A percentile compares a stretch with the other conserved stretches of the same genome.
Evolutionary conservation across 2,888 invertebrate species (phyloP).

Genomic region (Strigamia maritima): DNA sequence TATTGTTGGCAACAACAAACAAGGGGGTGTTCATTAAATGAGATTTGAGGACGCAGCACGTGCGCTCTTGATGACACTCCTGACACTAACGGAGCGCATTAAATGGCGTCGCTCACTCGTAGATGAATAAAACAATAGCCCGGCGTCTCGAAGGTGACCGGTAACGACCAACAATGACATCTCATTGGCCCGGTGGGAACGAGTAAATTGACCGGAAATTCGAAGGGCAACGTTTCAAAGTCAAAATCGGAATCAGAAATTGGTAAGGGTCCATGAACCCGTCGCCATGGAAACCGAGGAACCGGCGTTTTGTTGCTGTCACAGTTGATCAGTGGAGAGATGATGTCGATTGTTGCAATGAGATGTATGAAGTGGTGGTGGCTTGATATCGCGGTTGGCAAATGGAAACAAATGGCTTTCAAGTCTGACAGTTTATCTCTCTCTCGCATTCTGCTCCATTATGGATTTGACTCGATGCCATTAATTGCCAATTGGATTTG

Average conservation of each 20-base stretch:
- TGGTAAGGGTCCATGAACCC: conserved; percentile 19
- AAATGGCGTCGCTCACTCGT: conserved; percentile 26
- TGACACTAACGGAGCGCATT: conserved; percentile 30
- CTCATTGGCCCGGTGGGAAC: not conserved
- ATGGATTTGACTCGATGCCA: not conserved
- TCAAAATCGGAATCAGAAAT: conserved; percentile 20
- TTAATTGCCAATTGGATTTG: not conserved
- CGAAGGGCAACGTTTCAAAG: conserved; percentile 2
- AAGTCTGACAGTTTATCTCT: not conserved
- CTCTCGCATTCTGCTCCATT: not conserved
- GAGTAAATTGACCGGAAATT: conserved; percentile 26
- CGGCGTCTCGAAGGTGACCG: conserved; percentile 12
- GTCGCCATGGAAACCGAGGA: conserved; percentile 14
- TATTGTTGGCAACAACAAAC: not conserved
- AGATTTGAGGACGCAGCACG: conserved; percentile 20
- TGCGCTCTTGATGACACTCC: conserved; percentile 23
- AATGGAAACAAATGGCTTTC: conserved; percentile 4
- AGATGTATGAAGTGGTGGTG: not conserved
- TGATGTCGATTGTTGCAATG: conserved; percentile 22
- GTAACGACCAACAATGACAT: conserved; percentile 22
- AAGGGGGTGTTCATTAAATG: not conserved
- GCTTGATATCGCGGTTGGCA: not conserved
- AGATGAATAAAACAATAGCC: conserved; percentile 27
- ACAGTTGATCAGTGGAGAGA: conserved; percentile 17
- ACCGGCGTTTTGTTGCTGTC: conserved; percentile 15